Evolutionary conservation across 1,140 invertebrate genomes (phyloP), one percentile per base, ranked within the genome.

Genomic region (Drosophila pseudoobscura): DNA sequence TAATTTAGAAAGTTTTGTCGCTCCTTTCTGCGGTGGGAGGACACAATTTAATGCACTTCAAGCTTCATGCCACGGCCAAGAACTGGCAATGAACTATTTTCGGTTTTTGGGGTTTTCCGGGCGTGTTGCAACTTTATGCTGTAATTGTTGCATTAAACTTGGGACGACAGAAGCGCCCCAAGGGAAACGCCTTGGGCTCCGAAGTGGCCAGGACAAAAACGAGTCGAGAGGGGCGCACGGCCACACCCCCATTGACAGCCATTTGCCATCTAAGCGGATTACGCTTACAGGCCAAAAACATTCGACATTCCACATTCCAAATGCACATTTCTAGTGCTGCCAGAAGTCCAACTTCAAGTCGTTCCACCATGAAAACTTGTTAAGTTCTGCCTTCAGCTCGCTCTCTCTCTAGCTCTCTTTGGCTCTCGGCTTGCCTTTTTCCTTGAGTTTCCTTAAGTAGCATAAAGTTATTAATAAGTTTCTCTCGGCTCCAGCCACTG

Each of bases 391-490:
- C 8, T 3, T 20, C 53, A 52, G 31, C 20, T 15, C 46, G 29
- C 45, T 57, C 61, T 70, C 52, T 35, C 3, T 13, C 35, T n/a
- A n/a, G n/a, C n/a, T n/a, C n/a, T 13, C 3, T 39, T 3, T 39
- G 35, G 0, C 35, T 39, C 11, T 39, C 4, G 11, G 1, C 35
- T 39, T 66, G 65, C 73, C 71, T 35, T 49, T 77, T 68, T 69
- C 22, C 47, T 76, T 57, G 24, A 66, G 80, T 85, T 78, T 71
- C 60, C 73, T 73, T 80, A 85, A 78, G 82, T 74, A 77, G 73
- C 82, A 87, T 87, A 77, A 74, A 85, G 73, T 85, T 85, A 85
- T 87, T 87, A 87, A 87, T 87, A 87, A 87, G 83, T 88, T 78
- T 78, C 52, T 35, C 52, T 57, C 63, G 31, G 22, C 66, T 78